Base-by-base conservation (phyloP, 2,797 vertebrate genomes). In the Petrocephalus schoutedeni region DNA sequence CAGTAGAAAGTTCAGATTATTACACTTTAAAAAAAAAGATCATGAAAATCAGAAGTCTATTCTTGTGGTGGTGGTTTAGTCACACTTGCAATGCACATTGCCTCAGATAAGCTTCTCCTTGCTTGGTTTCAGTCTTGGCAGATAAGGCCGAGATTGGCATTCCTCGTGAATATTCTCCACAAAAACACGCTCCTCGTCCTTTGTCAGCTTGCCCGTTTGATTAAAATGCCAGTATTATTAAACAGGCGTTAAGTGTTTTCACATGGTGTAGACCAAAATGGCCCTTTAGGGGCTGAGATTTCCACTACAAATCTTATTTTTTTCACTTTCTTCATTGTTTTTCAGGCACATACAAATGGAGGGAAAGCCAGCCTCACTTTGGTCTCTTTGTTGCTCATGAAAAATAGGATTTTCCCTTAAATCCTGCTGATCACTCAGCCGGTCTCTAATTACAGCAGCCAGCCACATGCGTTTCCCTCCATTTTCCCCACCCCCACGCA, bases 291-390 rank as follows among this genome's bases (percentile, higher is more conserved):
- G 19, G 32, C 32, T 80, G 7, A n/a, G 74, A 45, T 45, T 80
- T 80, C 74, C 19, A 19, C 87, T 12, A 36, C 58, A 67, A 45
- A 59, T 61, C 74, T 87, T 16, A 41, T 59, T 54, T 49, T 57
- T 54, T 58, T 51, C n/a, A 23, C 32, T 56, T 61, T 54, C 36
- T 23, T 87, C n/a, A 21, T 67, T 86, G 58, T 87, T 87, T 87
- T 71, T 87, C 57, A 51, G 54, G 7, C 2, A 36, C 14, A 32
- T 6, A 82, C 45, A 80, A 36, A 36, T 57, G 19, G 83, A 32
- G 83, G 54, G 54, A 54, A 54, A 54, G 54, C 19, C 85, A 86
- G 51, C 80, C 45, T 41, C 51, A 21, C 53, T 86, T 86, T 32
- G 14, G 32, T 86, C 53, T 86, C 9, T 8, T 59, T 36, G 85